Evolutionary conservation across 2,888 invertebrate species (phyloP), one percentile per base, ranked within the genome.

Genomic region (Rhagonycha lutea): DNA sequence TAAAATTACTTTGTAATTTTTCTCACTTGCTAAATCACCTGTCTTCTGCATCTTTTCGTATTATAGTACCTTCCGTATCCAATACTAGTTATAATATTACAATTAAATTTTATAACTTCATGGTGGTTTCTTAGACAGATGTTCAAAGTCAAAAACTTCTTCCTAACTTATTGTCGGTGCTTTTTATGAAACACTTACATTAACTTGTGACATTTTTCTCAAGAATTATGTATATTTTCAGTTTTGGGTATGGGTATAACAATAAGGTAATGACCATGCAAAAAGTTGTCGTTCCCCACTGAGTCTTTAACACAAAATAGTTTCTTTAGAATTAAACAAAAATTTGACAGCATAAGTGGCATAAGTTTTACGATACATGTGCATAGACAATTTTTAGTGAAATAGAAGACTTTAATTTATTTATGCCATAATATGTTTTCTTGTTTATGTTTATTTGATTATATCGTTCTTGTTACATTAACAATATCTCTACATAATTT

Each of bases 91-190:
- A 26, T 26, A 26, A 26, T 26, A 0, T 61, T 69, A 2, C 18
- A 69, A 60, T 74, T 74, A 67, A 70, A 29, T 24, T 74, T 70
- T 18, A 61, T 28, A 68, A 14, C 61, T 29, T 70, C 63, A 23
- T 63, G 63, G 70, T 63, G 32, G 32, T 28, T 29, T 8, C 32
- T 63, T 63, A 60, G 18, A 60, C 32, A 14, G 71, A 63, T 65
- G 60, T 47, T 65, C 14, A 23, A 28, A 71, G 74, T 74, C 74
- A 71, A 71, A 74, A 74, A 63, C 71, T 60, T 71, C 5, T 70
- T 70, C 61, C 28, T 67, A 70, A 67, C 68, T 47, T 24, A 60
- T 60, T 74, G 14, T 12, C 32, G 32, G 12, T 32, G 4, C 4
- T 32, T 32, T 32, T 28, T 9, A 1, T 32, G 12, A 12, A 1